Evolutionary conservation across 1,140 invertebrate genomes (phyloP).

Genomic region (Colletes latitarsis): DNA sequence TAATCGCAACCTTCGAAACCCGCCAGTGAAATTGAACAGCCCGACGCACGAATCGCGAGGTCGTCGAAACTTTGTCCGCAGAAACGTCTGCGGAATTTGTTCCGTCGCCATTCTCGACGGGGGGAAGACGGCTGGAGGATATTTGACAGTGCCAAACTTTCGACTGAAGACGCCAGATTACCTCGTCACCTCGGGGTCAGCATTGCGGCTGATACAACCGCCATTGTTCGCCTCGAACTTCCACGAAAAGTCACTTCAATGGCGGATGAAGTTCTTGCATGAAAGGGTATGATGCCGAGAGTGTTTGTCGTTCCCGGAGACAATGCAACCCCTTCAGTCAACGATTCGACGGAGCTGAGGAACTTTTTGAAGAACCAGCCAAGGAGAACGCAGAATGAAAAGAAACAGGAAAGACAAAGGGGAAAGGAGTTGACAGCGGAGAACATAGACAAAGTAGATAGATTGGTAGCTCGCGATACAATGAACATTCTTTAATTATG

Average conservation of each 20-base stretch:
- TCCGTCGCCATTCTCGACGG: neutral
- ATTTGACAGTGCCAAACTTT: constrained; percentile 23
- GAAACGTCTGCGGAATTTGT: constrained; percentile 9
- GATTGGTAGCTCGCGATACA: too few relatives aligned
- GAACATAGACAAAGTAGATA: too few relatives aligned
- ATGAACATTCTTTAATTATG: too few relatives aligned
- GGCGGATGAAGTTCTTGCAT: constrained; percentile 14
- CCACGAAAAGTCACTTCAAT: constrained; percentile 16
- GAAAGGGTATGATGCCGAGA: constrained; percentile 15
- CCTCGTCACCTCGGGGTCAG: constrained; percentile 27
- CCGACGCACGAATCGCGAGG: neutral
- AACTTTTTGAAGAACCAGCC: neutral
- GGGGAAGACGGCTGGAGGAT: constrained; percentile 1
- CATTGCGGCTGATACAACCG: constrained; percentile 13
- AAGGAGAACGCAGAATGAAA: neutral
- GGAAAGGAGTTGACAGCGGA: too few relatives aligned
- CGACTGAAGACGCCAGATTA: constrained; percentile 22
- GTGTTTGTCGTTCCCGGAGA: constrained; percentile 22
- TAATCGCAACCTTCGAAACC: neutral
- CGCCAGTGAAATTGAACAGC: neutral
- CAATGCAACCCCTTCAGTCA: constrained; percentile 17
- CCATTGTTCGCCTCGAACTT: constrained; percentile 20
- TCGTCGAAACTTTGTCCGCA: neutral
- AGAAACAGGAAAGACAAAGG: neutral
- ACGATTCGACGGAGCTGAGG: neutral